Evolutionary conservation across 2,888 invertebrate species (phyloP).

Genomic region (Drosophila percnosoma): DNA sequence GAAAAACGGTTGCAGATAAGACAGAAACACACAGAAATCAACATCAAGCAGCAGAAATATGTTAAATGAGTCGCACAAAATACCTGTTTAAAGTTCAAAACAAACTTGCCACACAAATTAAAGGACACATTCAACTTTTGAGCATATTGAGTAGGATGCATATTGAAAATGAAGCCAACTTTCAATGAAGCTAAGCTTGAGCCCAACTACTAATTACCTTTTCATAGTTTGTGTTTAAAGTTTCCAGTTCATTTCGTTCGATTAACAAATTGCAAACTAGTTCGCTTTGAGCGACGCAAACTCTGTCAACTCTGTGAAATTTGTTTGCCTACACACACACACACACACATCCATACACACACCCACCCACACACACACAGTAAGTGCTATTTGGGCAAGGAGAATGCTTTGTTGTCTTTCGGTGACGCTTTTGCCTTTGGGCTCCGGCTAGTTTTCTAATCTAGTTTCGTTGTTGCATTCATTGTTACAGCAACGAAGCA

Average conservation of each 20-base stretch:
- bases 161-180: neutral
- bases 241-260: slow-evolving; percentile 18
- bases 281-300: slow-evolving; percentile 5
- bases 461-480: slow-evolving; percentile 57
- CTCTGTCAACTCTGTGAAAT: slow-evolving; percentile 36
- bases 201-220: slow-evolving; percentile 1
- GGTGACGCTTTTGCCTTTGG: slow-evolving; percentile 19
- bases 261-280: slow-evolving; percentile 11
- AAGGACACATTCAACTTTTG: neutral
- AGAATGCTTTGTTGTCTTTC: slow-evolving; percentile 49
- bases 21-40: neutral
- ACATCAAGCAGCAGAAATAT: neutral
- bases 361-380: slow-evolving; percentile 11
- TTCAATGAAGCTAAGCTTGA: neutral
- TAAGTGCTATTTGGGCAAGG: slow-evolving; percentile 59
- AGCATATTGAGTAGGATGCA: neutral
- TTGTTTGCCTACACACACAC: slow-evolving; percentile 3
- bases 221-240: slow-evolving; percentile 10
- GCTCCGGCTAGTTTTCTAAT: slow-evolving; percentile 55
- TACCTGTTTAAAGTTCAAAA: neutral
- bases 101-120: neutral
- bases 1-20: neutral
- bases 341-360: slow-evolving; percentile 5
- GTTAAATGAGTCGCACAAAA: neutral
- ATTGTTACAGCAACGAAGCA: slow-evolving; percentile 37